Evolutionary conservation across 2,888 invertebrate genomes (phyloP), one percentile per base, ranked within the genome.

Genomic region (Biston betularia): DNA sequence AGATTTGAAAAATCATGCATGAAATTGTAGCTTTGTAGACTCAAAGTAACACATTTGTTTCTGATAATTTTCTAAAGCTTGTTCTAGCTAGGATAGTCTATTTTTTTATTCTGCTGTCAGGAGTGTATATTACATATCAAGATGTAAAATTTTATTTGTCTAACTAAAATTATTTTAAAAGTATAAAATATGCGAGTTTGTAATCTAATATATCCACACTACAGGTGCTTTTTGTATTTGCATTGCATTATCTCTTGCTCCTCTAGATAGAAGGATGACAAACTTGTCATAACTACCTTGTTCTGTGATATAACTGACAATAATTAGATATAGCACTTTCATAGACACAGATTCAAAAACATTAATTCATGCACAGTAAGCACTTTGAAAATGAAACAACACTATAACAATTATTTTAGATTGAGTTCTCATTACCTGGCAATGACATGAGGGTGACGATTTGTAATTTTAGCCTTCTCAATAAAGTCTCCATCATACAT

Each of bases 391-490:
- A 38, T 63, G 4, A 42, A 4, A 44, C 50, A 12, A 56, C 44
- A 45, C n/a, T 50, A 3, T n/a, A 34, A 6, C 48, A 3, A 35
- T 12, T 12, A 1, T n/a, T 8, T 8, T 48, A 34, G 2, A 8
- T 11, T 6, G 3, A 50, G 12, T 33, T 49, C 34, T 24, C 8
- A 24, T 81, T 92, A 95, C 95, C 95, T 95, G 66, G 95, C 95
- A 74, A 95, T 95, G 34, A 95, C 93, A 83, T 95, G 95, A 52
- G 94, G 94, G 74, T 94, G 89, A 40, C 92, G 84, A 79, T 92
- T 92, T 38, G 86, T 75, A 49, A 89, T 79, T 71, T 84, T 88
- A 35, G 86, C 80, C 73, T 93, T 94, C 66, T 94, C 94, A 74
- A 80, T 84, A 57, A 88, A 87, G 66, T 94, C 94, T 49, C 90